Evolutionary conservation across 2,797 vertebrate genomes (phyloP).

Genomic region (Aphelocoma californica): DNA sequence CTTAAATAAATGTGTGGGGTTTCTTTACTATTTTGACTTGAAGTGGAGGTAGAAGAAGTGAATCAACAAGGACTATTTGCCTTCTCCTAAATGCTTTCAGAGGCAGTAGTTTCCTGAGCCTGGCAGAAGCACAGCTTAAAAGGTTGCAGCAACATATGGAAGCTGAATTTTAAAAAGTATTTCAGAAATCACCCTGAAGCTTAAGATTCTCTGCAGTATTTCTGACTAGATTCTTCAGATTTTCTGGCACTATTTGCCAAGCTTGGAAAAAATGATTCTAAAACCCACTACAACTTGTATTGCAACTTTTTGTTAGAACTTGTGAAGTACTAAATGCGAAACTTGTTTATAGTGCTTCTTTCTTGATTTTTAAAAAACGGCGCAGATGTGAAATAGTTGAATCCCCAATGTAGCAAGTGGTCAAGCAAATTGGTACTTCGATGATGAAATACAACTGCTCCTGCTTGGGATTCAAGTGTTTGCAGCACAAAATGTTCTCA

Average conservation of each 20-base stretch:
- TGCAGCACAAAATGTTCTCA: not conserved
- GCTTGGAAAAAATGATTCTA: not conserved
- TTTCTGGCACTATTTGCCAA: not conserved
- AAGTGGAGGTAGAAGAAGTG: not conserved
- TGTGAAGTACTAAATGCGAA: not conserved
- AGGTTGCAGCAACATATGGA: not conserved
- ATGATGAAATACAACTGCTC: not conserved
- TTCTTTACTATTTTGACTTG: not conserved
- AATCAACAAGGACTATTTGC: not conserved
- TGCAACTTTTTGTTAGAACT: not conserved
- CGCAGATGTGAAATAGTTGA: not conserved
- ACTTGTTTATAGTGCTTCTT: not conserved
- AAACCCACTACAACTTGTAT: not conserved
- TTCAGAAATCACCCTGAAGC: not conserved
- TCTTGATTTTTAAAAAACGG: not conserved
- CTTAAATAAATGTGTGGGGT: not conserved
- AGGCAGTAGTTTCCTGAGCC: not conserved
- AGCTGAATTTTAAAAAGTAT: not conserved
- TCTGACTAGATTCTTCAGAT: not conserved
- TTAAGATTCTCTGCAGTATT: not conserved
- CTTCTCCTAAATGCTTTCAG: not conserved
- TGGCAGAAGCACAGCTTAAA: not conserved
- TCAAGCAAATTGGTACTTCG: not conserved
- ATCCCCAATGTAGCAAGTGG: rapidly evolving
- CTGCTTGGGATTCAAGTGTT: not conserved